Evolutionary conservation across 1,140 invertebrate genomes (phyloP).

Genomic region (Aleiodes sp.): DNA sequence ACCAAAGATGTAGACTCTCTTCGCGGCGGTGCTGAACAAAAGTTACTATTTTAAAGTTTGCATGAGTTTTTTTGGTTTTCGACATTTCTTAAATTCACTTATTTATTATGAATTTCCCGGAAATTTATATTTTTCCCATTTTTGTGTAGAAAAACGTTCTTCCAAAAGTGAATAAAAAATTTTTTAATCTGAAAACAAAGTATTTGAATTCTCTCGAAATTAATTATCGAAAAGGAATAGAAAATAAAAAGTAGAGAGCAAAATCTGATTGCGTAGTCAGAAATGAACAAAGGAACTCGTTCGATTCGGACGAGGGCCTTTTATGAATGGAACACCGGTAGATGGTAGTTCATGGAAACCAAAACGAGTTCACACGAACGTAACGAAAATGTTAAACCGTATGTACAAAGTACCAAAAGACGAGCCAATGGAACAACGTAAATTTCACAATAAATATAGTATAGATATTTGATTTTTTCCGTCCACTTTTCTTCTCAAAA

Average conservation of each 20-base stretch:
- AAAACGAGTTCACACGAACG: slow-evolving; percentile 1
- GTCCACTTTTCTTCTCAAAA: too few species aligned
- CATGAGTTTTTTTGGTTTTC: too few species aligned
- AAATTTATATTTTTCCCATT: too few species aligned
- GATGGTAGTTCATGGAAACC: slow-evolving; percentile 16
- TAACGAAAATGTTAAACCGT: slow-evolving; percentile 1
- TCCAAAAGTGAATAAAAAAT: too few species aligned
- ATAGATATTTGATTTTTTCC: too few species aligned
- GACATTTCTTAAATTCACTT: too few species aligned
- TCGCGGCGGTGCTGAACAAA: too few species aligned
- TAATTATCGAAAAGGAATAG: background rate
- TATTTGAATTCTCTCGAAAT: background rate
- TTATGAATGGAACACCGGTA: slow-evolving; percentile 20
- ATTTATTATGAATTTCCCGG: too few species aligned
- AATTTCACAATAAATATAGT: background rate
- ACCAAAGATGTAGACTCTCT: too few species aligned
- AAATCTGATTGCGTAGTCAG: slow-evolving; percentile 16
- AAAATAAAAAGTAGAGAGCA: background rate
- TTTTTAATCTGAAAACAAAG: too few species aligned
- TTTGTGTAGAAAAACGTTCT: too few species aligned
- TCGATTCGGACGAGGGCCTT: slow-evolving; percentile 17
- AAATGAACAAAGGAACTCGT: slow-evolving; percentile 18
- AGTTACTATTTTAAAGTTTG: too few species aligned
- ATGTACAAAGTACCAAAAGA: background rate
- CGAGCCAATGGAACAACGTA: background rate